Evolutionary conservation across 2,888 invertebrate genomes (phyloP).

Genomic region (Tachina fera): DNA sequence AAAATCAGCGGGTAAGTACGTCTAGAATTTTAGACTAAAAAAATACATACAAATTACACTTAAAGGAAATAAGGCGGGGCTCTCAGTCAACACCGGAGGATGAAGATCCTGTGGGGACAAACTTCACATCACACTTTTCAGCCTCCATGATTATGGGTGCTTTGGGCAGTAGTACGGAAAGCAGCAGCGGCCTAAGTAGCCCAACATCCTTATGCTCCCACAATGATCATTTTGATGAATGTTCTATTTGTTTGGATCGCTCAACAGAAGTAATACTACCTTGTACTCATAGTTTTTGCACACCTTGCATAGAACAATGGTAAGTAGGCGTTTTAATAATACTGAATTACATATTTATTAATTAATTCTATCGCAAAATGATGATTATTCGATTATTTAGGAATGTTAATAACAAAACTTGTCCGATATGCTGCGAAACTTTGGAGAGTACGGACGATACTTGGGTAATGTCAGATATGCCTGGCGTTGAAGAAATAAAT

Average conservation of each 20-base stretch:
- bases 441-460: slow-evolving; percentile 86
- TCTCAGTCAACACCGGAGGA: slow-evolving; percentile 71
- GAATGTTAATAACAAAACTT: slow-evolving; percentile 88
- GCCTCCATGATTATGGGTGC: slow-evolving; percentile 81
- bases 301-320: slow-evolving; percentile 89
- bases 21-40: neutral
- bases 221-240: slow-evolving; percentile 84
- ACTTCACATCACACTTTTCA: slow-evolving; percentile 72
- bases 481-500: slow-evolving; percentile 85
- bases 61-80: slow-evolving; percentile 67
- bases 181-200: slow-evolving; percentile 69
- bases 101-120: slow-evolving; percentile 23
- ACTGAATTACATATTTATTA: no score
- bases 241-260: slow-evolving; percentile 89
- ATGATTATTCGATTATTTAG: slow-evolving; percentile 80
- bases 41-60: neutral
- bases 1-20: slow-evolving; percentile 76
- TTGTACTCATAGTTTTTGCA: slow-evolving; percentile 88
- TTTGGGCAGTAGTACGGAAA: slow-evolving; percentile 65
- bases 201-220: slow-evolving; percentile 75
- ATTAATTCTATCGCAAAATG: neutral
- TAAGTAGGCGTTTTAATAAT: slow-evolving; percentile 76
- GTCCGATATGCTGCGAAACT: slow-evolving; percentile 87
- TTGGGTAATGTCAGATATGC: slow-evolving; percentile 86
- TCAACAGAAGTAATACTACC: slow-evolving; percentile 87